phyloP scores from a whole-genome alignment of 1,140 invertebrate genomes.

The Drosophila kepulauana region DNA sequence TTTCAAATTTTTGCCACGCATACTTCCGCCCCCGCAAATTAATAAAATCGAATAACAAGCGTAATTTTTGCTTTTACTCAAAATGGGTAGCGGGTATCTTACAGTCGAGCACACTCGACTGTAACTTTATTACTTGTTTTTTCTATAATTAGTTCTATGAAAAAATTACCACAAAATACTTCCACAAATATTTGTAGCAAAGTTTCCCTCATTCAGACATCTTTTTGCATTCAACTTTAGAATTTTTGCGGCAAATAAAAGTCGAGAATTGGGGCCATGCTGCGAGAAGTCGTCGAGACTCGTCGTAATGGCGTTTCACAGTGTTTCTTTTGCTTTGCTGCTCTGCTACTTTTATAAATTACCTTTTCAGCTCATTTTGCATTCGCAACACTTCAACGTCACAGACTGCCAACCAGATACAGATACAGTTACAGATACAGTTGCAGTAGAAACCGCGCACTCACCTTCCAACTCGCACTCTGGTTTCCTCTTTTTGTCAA shows the following conservation, averaged over 20 bases:
- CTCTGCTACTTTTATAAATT: conserved; percentile 55
- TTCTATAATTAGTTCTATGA: too few relatives aligned
- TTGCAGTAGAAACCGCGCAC: conserved; percentile 4
- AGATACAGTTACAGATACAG: neutral
- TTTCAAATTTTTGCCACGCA: too few relatives aligned
- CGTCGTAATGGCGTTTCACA: neutral
- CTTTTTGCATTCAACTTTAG: neutral
- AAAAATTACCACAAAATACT: too few relatives aligned
- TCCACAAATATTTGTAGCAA: neutral
- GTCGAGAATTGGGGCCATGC: neutral
- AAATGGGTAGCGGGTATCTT: too few relatives aligned
- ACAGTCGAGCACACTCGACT: too few relatives aligned
- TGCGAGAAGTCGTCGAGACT: neutral
- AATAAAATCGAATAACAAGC: too few relatives aligned
- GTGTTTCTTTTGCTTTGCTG: conserved; percentile 16
- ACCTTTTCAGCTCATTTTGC: conserved; percentile 59
- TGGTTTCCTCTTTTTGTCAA: neutral
- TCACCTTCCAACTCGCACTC: too few relatives aligned
- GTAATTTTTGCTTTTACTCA: too few relatives aligned
- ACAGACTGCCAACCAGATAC: conserved; percentile 16
- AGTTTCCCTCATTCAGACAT: neutral
- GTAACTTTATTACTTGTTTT: too few relatives aligned
- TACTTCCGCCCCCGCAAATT: too few relatives aligned
- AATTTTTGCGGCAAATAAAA: conserved; percentile 3
- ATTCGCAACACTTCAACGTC: conserved; percentile 44